Conservation (phyloP, 2,113 vertebrate species). For the Dromaius novaehollandiae region DNA sequence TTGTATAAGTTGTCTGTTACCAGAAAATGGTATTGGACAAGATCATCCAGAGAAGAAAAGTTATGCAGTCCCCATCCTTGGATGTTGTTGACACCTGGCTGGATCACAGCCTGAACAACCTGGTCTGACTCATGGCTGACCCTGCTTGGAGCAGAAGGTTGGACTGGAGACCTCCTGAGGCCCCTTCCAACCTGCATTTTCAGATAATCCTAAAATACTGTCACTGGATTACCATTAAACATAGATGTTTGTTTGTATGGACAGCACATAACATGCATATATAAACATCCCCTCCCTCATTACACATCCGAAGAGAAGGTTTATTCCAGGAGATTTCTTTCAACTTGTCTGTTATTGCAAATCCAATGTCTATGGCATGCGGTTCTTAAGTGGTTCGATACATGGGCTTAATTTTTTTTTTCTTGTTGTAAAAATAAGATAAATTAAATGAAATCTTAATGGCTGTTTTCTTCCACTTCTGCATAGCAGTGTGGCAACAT, state of each 20-base stretch:
- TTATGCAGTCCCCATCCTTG: no score
- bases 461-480: background rate
- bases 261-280: background rate
- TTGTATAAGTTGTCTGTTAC: no score
- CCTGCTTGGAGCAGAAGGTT: background rate
- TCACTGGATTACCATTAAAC: constrained; percentile 52
- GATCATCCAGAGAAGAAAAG: no score
- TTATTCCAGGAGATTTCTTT: background rate
- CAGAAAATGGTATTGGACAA: background rate
- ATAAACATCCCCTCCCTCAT: background rate
- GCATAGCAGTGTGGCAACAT: background rate
- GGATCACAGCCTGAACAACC: background rate
- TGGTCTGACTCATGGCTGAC: background rate
- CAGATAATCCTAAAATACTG: background rate
- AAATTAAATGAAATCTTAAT: background rate
- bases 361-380: background rate
- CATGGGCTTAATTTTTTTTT: background rate
- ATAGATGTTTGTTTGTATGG: background rate
- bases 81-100: background rate
- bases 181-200: background rate
- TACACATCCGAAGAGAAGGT: background rate
- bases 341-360: background rate
- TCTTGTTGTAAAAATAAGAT: background rate
- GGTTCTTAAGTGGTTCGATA: background rate
- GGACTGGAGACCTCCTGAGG: background rate